A percentile compares a stretch with the other conserved stretches of the same genome.
phyloP scores from a whole-genome alignment of 2,888 invertebrate genomes.

The Orthonevra nobilis region DNA sequence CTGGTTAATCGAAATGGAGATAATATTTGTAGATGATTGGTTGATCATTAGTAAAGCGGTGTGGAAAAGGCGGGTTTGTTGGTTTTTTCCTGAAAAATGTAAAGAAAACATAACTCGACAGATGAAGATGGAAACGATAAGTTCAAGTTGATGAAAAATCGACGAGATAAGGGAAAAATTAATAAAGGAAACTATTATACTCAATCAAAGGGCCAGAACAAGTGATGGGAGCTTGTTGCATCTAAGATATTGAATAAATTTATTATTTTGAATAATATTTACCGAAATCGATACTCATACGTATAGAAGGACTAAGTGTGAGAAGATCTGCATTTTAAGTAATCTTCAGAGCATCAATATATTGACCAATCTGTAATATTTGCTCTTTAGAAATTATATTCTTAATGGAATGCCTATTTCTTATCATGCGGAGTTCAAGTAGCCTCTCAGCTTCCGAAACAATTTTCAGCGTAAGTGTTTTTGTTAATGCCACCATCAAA shows the following conservation, averaged over 20 bases:
- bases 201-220: conserved; percentile 32
- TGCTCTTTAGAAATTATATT: too few relatives aligned
- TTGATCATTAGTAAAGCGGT: conserved; percentile 49
- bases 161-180: conserved; percentile 40
- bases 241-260: conserved; percentile 25
- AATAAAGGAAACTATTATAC: conserved; percentile 46
- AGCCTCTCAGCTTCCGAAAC: too few relatives aligned
- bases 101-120: conserved; percentile 1
- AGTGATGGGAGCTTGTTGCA: conserved; percentile 3
- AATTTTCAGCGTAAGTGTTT: too few relatives aligned
- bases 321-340: too few relatives aligned
- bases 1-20: conserved; percentile 40
- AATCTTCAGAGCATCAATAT: too few relatives aligned
- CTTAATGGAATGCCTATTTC: too few relatives aligned
- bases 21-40: conserved; percentile 51
- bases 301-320: too few relatives aligned
- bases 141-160: conserved; percentile 34
- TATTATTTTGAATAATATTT: too few relatives aligned
- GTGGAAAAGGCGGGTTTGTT: conserved; percentile 51
- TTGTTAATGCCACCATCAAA: too few relatives aligned
- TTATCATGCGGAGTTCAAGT: too few relatives aligned
- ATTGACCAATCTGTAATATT: too few relatives aligned
- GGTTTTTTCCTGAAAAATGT: conserved; percentile 8
- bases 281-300: too few relatives aligned
- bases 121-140: conserved; percentile 51